Evolutionary conservation across 2,888 invertebrate species (phyloP).

Genomic region (Lasioglossum oenotherae): DNA sequence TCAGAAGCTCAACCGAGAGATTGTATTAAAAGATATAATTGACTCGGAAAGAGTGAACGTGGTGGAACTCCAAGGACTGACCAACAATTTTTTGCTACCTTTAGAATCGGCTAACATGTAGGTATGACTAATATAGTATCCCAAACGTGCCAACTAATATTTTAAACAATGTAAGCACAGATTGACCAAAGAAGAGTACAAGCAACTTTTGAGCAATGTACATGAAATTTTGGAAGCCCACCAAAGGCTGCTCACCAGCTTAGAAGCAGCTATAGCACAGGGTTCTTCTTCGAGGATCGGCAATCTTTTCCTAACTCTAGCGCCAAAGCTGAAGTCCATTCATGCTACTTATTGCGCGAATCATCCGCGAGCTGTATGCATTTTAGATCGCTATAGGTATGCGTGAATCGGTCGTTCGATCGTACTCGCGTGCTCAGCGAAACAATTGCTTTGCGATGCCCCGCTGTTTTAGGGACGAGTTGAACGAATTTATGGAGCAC

Average conservation of each 20-base stretch:
- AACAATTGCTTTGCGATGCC: background rate
- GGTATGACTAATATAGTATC: constrained; percentile 82
- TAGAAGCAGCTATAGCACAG: constrained; percentile 91
- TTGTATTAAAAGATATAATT: constrained; percentile 95
- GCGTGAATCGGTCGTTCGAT: background rate
- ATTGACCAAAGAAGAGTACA: constrained; percentile 93
- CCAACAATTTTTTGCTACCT: constrained; percentile 94
- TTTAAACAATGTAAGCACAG: constrained; percentile 84
- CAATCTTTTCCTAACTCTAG: constrained; percentile 94
- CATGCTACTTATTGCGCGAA: constrained; percentile 96
- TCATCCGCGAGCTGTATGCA: constrained; percentile 97
- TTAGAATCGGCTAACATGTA: constrained; percentile 94
- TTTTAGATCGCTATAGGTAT: constrained; percentile 96
- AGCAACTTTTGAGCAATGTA: constrained; percentile 94
- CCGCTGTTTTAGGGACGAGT: constrained; percentile 88
- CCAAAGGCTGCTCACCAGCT: constrained; percentile 90
- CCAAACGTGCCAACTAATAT: background rate
- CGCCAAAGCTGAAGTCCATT: constrained; percentile 92
- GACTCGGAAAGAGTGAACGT: constrained; percentile 97
- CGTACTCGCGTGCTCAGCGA: background rate
- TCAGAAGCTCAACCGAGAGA: constrained; percentile 91
- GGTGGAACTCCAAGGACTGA: constrained; percentile 93
- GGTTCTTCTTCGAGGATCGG: constrained; percentile 94
- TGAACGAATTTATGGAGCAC: constrained; percentile 94
- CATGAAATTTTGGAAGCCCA: constrained; percentile 94